Base-by-base conservation (phyloP, 2,113 vertebrate genomes). In the Actinemys pallida region DNA sequence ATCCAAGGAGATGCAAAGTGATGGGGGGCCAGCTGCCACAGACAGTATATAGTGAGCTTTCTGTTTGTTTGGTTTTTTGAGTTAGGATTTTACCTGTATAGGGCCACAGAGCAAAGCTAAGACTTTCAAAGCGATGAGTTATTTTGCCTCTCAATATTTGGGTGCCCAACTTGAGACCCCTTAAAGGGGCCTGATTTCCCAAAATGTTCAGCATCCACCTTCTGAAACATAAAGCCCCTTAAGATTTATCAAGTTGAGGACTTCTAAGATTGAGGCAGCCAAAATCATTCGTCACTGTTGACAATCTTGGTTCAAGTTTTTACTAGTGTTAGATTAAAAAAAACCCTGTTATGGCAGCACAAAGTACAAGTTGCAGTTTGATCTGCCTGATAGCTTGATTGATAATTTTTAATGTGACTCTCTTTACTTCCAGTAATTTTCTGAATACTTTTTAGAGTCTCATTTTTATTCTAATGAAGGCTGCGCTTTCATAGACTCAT, bases 401-500 rank as follows among this genome's bases (percentile, higher is more conserved):
- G 31, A 27, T 90, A 75, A 14, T 39, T 59, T 84, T 92, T 80
- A 42, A 86, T 62, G 84, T 76, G 8, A 42, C 39, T 94, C 88
- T 50, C 22, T 42, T 57, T 25, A 14, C 76, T 92, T 81, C 72
- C 14, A 78, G 31, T 81, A 50, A 65, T 65, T 76, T 93, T 91
- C 11, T 62, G 87, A 89, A 39, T 53, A 52, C 9, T 76, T 81
- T 91, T 95, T 87, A 90, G 14, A 95, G 19, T 5, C 6, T 56
- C 83, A 93, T 85, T 95, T 35, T 87, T 90, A 62, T 93, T 95
- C 9, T 57, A 96, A 90, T 42, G 25, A 49, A 45, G 39, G 24
- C 19, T 87, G 81, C 29, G 75, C 27, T 45, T 86, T 94, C 86
- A 16, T 80, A 86, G 39, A 42, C 39, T 94, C 86, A 16, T 80